Conservation (phyloP, 1,140 invertebrate species). For the Drosophila kepulauana region DNA sequence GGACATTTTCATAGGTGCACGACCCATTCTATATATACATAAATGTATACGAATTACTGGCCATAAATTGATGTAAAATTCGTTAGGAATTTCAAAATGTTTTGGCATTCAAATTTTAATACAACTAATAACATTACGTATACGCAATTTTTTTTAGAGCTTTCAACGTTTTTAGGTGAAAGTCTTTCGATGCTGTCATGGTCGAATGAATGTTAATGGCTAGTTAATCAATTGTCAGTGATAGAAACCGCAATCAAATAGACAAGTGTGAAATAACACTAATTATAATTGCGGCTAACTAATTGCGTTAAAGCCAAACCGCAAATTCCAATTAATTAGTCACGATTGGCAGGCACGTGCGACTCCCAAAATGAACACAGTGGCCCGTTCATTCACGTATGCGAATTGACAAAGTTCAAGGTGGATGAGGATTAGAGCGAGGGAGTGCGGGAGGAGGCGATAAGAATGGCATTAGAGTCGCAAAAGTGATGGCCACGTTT, state of each 20-base stretch:
- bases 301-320: slow-evolving; percentile 64
- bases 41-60: slow-evolving; percentile 20
- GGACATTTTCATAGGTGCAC: slow-evolving; percentile 36
- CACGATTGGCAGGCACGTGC: slow-evolving; percentile 45
- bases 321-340: slow-evolving; percentile 76
- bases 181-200: not conserved
- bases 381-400: slow-evolving; percentile 1
- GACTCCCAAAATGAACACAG: not conserved
- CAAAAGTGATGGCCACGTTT: slow-evolving; percentile 24
- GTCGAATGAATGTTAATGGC: slow-evolving; percentile 49
- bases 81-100: slow-evolving; percentile 51
- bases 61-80: slow-evolving; percentile 70
- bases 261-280: slow-evolving; percentile 62
- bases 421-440: not conserved
- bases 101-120: slow-evolving; percentile 36
- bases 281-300: slow-evolving; percentile 75
- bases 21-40: slow-evolving; percentile 4
- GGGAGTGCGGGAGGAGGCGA: not conserved
- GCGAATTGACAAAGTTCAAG: not conserved
- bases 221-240: slow-evolving; percentile 50
- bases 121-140: slow-evolving; percentile 12
- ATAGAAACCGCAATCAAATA: slow-evolving; percentile 47
- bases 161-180: not conserved
- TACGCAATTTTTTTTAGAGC: slow-evolving; percentile 6
- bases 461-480: slow-evolving; percentile 1